These are phyloP conservation scores for Ceyx margarethae DNA, from an alignment of 2,113 vertebrate genomes.

Conservation along the genomic window DNA sequence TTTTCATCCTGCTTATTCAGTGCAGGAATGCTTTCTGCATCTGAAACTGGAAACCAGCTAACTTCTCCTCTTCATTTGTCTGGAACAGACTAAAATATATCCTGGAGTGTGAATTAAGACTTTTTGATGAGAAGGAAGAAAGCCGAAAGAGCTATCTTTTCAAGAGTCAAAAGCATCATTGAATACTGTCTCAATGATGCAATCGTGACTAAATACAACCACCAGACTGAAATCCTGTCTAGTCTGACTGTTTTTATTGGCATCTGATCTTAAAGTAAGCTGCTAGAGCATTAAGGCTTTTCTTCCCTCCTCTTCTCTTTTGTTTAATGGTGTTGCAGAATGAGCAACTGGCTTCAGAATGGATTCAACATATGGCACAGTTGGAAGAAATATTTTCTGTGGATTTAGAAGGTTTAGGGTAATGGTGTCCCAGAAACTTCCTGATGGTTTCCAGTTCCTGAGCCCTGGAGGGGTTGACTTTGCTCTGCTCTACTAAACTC, in stretches of 20 bases:
- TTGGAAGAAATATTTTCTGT: not conserved
- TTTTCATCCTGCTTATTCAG: not conserved
- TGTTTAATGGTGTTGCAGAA: not conserved
- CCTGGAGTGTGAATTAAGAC: not conserved
- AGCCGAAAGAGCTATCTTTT: not conserved
- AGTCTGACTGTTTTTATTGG: not conserved
- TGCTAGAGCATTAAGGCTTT: not conserved
- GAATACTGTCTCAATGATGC: not conserved
- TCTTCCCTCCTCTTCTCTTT: not conserved
- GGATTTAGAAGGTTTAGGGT: not conserved
- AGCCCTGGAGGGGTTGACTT: not conserved
- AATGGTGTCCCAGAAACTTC: not conserved
- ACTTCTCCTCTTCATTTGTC: not conserved
- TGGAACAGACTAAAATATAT: not conserved
- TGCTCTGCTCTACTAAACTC: not conserved
- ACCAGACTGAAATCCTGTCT: not conserved
- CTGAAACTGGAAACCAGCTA: not conserved
- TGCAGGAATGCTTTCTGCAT: not conserved
- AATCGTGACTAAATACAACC: not conserved
- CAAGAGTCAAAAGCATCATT: not conserved
- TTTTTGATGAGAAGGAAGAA: not conserved
- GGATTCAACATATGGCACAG: not conserved
- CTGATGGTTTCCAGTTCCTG: not conserved
- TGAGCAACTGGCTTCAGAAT: not conserved
- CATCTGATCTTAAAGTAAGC: not conserved